A percentile compares a stretch with the other conserved stretches of the same genome.
Conservation (phyloP, 2,888 invertebrate species). For the Pseudoips prasinana region DNA sequence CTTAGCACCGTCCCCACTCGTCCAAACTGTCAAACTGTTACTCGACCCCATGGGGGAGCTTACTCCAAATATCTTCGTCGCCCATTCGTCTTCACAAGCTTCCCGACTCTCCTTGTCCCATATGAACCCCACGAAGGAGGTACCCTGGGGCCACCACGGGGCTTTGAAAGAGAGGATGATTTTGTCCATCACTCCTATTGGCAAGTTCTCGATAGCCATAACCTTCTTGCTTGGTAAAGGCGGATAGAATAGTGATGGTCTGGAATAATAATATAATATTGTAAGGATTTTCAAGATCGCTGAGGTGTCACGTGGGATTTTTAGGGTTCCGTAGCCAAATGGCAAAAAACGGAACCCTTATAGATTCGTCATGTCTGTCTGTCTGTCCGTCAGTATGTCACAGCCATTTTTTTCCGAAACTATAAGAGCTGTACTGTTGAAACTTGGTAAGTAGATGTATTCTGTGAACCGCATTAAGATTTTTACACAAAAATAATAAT, state of each 20-base stretch:
- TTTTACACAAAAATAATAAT: too few species aligned
- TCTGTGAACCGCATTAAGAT: too few species aligned
- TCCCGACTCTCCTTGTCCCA: slow-evolving; percentile 53
- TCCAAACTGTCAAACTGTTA: slow-evolving; percentile 43
- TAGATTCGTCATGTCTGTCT: too few species aligned
- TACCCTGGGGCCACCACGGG: slow-evolving; percentile 83
- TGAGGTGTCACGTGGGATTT: too few species aligned
- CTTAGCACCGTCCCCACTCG: slow-evolving; percentile 38
- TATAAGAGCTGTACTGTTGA: too few species aligned
- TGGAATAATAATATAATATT: neutral
- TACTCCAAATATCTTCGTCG: slow-evolving; percentile 34
- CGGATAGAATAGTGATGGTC: slow-evolving; percentile 71
- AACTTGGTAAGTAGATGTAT: too few species aligned
- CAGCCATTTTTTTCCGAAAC: too few species aligned
- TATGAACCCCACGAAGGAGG: slow-evolving; percentile 45
- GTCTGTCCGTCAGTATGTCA: too few species aligned
- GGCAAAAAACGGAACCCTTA: neutral
- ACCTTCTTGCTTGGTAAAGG: slow-evolving; percentile 70
- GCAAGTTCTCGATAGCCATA: slow-evolving; percentile 77
- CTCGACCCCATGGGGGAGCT: slow-evolving; percentile 30
- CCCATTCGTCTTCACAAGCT: slow-evolving; percentile 35
- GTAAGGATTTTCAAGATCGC: too few species aligned
- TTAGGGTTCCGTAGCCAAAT: neutral
- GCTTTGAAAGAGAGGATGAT: slow-evolving; percentile 84
- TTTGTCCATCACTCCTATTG: slow-evolving; percentile 86